Base-by-base conservation (phyloP, 2,113 vertebrate species). In the Australoheros scitulus region DNA sequence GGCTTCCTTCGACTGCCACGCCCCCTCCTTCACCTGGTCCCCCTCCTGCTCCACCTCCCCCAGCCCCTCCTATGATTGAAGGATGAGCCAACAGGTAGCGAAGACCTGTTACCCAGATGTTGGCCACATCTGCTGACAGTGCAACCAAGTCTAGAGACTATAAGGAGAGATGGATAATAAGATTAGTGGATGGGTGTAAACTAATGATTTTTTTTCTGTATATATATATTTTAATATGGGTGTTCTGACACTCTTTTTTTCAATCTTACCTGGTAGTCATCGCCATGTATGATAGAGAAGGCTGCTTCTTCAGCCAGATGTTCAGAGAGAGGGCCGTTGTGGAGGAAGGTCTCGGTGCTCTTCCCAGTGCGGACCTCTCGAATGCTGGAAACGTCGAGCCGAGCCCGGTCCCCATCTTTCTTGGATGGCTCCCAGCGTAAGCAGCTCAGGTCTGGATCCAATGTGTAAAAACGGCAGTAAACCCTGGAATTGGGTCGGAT, bases 391-490 rank as follows among this genome's bases (percentile, higher is more conserved):
- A 99, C 97, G 75, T 99, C 98, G 55, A 99, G 96, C 72, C 98
- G 97, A 15, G 98, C 98, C 38, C 97, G 97, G 9, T 99, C 98
- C 1, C 91, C 92, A 43, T 99, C 98, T 88, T 99, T 99, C 92
- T 99, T 99, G 57, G 98, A 99, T 55, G 98, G 98, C 77, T 99
- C 98, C 98, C 98, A 99, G 80, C 97, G 98, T 50, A 99, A 93
- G 74, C 97, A 98, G 87, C 97, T 97, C 80, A 98, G 95, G 91
- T 99, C 98, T 7, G 95, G 34, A 83, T 99, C 98, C 91, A 99
- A 92, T 8, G 97, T 99, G 75, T 97, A 99, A 92, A 99, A 99
- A 0, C 98, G 96, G 60, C 97, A 98, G 95, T 99, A 99, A 86
- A 99, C 95, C 55, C 98, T 96, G 3, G 97, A 97, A 91, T 97